These are phyloP conservation scores for Trematocara nigrifrons DNA, from an alignment of 2,113 vertebrate genomes.

Conservation along the genomic window DNA sequence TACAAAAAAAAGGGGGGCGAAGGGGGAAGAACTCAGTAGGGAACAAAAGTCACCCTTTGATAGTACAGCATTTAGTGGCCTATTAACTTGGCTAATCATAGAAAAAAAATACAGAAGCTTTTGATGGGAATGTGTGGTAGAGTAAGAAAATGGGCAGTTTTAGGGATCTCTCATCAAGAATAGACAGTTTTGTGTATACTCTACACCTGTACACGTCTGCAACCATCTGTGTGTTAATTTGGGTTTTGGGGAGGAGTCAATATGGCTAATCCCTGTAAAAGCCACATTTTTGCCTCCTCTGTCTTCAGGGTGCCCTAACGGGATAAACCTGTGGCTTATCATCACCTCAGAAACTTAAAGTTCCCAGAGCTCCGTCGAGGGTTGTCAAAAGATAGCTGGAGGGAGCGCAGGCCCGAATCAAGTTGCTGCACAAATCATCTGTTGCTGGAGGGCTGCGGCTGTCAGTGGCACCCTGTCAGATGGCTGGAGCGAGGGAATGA, in stretches of 20 bases:
- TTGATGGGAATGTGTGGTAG: neutral
- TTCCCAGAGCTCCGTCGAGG: slow-evolving; percentile 25
- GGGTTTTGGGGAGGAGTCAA: neutral
- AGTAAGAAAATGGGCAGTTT: neutral
- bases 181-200: neutral
- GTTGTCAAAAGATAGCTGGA: slow-evolving; percentile 18
- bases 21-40: neutral
- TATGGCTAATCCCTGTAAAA: slow-evolving; percentile 9
- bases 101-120: neutral
- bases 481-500: neutral
- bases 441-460: slow-evolving; percentile 11
- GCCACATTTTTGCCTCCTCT: neutral
- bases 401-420: slow-evolving; percentile 8
- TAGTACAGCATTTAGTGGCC: slow-evolving; percentile 11
- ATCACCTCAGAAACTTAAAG: slow-evolving; percentile 28
- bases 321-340: slow-evolving; percentile 33
- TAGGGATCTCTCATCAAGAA: neutral
- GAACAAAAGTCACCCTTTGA: slow-evolving; percentile 27
- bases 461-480: slow-evolving; percentile 25
- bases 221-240: slow-evolving; percentile 1
- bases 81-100: slow-evolving; percentile 34
- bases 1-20: neutral
- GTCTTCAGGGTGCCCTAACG: neutral
- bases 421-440: slow-evolving; percentile 43
- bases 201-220: neutral